A percentile compares a stretch with the other conserved stretches of the same genome.
These are phyloP conservation scores for Drosophila meridionalis DNA, from an alignment of 2,888 invertebrate species.

Conservation along the genomic window DNA sequence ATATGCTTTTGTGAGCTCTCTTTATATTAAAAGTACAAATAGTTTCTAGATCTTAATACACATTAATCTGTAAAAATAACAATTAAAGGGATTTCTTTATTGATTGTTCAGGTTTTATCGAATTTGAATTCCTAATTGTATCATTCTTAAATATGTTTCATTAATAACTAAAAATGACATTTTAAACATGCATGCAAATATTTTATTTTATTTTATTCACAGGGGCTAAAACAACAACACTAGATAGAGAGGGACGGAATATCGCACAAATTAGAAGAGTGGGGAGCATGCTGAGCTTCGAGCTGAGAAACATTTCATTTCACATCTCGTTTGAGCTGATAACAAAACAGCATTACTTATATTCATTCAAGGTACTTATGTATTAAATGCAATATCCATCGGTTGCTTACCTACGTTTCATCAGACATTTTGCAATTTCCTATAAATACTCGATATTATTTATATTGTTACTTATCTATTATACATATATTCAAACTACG, in stretches of 20 bases:
- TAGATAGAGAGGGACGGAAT: not conserved
- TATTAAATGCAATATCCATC: slow-evolving; percentile 2
- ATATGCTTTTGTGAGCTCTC: not conserved
- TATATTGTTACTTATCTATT: not conserved
- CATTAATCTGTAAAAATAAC: not conserved
- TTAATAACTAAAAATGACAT: not conserved
- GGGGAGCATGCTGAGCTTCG: not conserved
- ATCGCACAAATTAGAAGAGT: slow-evolving; percentile 13
- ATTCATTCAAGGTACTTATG: slow-evolving; percentile 2
- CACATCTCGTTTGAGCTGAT: not conserved
- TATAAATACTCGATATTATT: slow-evolving; percentile 7
- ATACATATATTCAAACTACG: not conserved
- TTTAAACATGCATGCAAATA: not conserved
- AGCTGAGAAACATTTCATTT: not conserved
- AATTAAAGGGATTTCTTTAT: not conserved
- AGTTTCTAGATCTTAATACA: not conserved
- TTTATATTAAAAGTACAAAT: not conserved
- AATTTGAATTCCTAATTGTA: not conserved
- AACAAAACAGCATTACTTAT: not conserved
- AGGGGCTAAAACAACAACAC: not conserved
- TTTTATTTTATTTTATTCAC: not conserved
- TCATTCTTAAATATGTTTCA: not conserved
- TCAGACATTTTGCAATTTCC: slow-evolving; percentile 1
- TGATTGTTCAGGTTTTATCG: not conserved
- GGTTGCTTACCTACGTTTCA: not conserved